Evolutionary conservation across 2,113 vertebrate species (phyloP).

Genomic region (Podarcis raffonei): DNA sequence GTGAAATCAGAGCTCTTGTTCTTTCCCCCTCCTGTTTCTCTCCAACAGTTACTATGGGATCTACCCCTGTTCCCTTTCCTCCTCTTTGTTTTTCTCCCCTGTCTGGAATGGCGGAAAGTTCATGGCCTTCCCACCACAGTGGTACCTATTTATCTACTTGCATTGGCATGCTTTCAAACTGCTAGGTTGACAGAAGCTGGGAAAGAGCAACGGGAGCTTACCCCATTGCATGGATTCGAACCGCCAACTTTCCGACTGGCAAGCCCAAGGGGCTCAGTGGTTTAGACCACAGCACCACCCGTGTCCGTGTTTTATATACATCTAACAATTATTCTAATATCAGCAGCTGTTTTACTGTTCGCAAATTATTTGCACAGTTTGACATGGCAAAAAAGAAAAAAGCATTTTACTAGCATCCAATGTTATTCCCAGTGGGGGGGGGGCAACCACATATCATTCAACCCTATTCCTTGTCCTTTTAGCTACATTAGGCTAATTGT

Average conservation of each 20-base stretch:
- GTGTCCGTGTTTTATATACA: too few relatives aligned
- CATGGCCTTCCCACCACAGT: too few relatives aligned
- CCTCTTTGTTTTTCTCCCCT: neutral
- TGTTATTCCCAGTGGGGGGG: neutral
- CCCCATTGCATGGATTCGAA: too few relatives aligned
- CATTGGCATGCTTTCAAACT: too few relatives aligned
- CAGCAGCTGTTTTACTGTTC: neutral
- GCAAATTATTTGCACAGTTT: neutral
- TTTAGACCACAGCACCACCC: too few relatives aligned
- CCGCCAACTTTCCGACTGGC: too few relatives aligned
- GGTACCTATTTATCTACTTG: too few relatives aligned
- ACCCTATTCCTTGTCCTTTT: slow-evolving; percentile 26
- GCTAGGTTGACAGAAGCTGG: too few relatives aligned
- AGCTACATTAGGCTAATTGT: slow-evolving; percentile 42
- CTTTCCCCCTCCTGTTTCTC: neutral
- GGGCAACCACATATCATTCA: neutral
- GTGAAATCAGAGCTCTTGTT: neutral
- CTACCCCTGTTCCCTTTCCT: neutral
- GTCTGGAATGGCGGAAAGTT: neutral
- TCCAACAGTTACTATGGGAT: neutral
- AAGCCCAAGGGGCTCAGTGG: too few relatives aligned
- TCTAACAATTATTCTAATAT: neutral
- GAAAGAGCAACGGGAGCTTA: too few relatives aligned
- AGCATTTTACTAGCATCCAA: neutral
- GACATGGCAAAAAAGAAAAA: neutral